Base-by-base conservation (phyloP, 1,140 invertebrate species). In the Plectus sambesii region DNA sequence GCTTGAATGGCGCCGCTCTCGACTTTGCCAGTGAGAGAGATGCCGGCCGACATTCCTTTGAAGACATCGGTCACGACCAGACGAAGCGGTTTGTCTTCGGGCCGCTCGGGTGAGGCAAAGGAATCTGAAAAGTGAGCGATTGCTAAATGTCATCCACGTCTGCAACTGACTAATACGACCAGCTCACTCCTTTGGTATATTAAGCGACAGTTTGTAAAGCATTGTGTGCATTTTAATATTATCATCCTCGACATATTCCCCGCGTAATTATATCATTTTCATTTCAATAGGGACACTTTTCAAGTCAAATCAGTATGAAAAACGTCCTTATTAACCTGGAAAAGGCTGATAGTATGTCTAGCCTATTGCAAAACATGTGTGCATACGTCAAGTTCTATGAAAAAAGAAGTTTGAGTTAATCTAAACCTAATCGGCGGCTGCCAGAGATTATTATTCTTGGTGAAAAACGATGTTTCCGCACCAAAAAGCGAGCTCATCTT, bases 51-150 rank as follows among this genome's bases (percentile, higher is more conserved):
- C 8, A 82, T 81, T 5, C 86, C 83, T 76, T 97, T 98, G 66
- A 85, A 93, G 49, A 97, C 81, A 75, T 99, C 93, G 66, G 83
- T 85, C 0, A 98, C 78, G 20, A 85, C 84, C 69, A 92, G 78
- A n/a, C 92, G 77, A 39, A 97, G 80, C 6, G 89, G 85, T 67
- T 87, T 87, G 19, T 82, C 76, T 5, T 93, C 77, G n/a, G 83
- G 80, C 37, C 89, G 77, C 47, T 69, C 66, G 8, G 74, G 87
- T 30, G 83, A 78, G 66, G 82, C 81, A 56, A 94, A 85, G 5
- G 23, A 33, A 17, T 64, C 60, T 57, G 36, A 44, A 25, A 62
- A 46, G 15, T 27, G n/a, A n/a, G n/a, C n/a, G n/a, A n/a, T n/a
- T 17, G 39, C 8, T 12, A 40, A 9, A 9, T 9, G 15, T 40